These are phyloP conservation scores for Ochotona princeps DNA, from an alignment of 2,113 vertebrate species.

Conservation along the genomic window DNA sequence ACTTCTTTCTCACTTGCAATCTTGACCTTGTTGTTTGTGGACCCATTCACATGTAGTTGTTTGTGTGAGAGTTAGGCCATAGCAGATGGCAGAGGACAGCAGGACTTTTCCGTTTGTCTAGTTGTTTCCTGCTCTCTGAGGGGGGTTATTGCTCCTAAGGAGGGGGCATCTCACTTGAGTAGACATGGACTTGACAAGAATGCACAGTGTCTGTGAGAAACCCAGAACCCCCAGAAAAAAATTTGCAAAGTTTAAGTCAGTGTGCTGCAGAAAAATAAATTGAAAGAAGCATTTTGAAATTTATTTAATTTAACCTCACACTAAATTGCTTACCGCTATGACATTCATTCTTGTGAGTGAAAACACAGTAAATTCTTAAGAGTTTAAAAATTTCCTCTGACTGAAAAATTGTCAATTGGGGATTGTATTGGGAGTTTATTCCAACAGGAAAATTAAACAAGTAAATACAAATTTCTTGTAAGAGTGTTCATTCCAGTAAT, in stretches of 20 bases:
- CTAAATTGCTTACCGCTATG: neutral
- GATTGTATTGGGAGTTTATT: neutral
- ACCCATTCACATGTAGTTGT: neutral
- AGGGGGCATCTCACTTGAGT: neutral
- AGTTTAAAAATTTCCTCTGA: neutral
- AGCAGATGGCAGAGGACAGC: neutral
- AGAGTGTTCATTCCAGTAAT: neutral
- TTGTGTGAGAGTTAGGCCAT: neutral
- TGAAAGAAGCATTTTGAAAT: neutral
- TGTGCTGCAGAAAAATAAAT: neutral
- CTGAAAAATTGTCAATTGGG: neutral
- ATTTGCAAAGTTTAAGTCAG: neutral
- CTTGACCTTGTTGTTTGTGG: neutral
- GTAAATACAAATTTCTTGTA: conserved; percentile 7
- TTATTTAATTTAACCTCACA: neutral
- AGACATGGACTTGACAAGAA: neutral
- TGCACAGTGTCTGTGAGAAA: neutral
- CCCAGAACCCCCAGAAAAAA: neutral
- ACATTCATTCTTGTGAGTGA: neutral
- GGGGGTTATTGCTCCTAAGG: neutral
- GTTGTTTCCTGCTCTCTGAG: neutral
- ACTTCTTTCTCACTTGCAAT: neutral
- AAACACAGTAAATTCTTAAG: neutral
- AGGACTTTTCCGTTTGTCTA: neutral
- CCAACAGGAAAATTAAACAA: neutral